Evolutionary conservation across 2,888 invertebrate species (phyloP).

Genomic region (Alentia gelatinosa): DNA sequence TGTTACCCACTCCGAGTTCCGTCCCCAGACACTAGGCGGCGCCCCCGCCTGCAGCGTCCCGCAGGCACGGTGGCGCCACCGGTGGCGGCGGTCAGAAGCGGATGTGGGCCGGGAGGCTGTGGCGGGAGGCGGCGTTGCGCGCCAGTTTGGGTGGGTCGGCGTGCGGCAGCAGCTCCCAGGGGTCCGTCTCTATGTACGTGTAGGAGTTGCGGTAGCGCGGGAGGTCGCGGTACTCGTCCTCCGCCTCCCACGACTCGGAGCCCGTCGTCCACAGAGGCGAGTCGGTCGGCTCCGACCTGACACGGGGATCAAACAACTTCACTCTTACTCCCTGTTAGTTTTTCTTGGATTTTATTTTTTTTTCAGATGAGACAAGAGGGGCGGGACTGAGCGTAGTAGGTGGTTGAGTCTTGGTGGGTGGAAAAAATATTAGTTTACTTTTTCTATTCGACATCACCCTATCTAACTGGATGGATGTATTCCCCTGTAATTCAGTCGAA

Average conservation of each 20-base stretch:
- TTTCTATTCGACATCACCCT: no score
- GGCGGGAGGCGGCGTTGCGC: slow-evolving; percentile 9
- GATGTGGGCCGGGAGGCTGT: slow-evolving; percentile 35
- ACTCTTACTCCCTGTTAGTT: slow-evolving; percentile 12
- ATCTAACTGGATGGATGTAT: no score
- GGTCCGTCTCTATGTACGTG: slow-evolving; percentile 22
- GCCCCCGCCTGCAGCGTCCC: not conserved
- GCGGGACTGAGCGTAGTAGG: no score
- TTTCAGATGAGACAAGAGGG: no score
- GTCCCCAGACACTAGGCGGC: not conserved
- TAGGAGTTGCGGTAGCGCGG: slow-evolving; percentile 30
- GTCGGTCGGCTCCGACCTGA: slow-evolving; percentile 48
- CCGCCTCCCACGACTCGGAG: slow-evolving; percentile 43
- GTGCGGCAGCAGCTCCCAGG: not conserved
- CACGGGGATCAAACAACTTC: not conserved
- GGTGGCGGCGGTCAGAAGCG: slow-evolving; percentile 12
- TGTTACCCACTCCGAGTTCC: not conserved
- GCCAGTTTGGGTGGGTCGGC: not conserved
- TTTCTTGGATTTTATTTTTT: not conserved
- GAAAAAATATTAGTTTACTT: no score
- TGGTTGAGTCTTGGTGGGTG: no score
- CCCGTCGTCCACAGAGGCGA: slow-evolving; percentile 37
- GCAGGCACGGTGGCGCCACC: not conserved
- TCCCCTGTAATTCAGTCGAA: no score
- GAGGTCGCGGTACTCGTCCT: not conserved